Evolutionary conservation across 2,888 invertebrate species (phyloP), one percentile per base, ranked within the genome.

Genomic region (Rhamphomyia laevipes): DNA sequence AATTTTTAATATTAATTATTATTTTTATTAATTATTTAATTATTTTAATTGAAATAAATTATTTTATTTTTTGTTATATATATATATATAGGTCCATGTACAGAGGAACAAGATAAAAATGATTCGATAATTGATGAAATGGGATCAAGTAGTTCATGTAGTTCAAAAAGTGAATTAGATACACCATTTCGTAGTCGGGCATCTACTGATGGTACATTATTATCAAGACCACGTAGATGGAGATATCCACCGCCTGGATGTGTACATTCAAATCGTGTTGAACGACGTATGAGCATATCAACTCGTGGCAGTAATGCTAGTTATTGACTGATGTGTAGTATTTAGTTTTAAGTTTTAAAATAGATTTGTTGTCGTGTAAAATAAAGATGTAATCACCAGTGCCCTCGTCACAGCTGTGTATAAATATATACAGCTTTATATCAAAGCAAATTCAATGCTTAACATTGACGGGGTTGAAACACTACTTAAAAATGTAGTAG

Each of bases 201-300:
- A 42, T 85, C 83, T 54, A 87, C 87, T 0, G 86, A 86, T 64
- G 80, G 81, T 9, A 76, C 77, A 47, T 61, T 78, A 40, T 64
- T 68, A 45, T 81, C 82, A 16, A 73, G 77, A 12, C 80, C 80
- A 1, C 73, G 80, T 51, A 68, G 78, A 40, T 77, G 78, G 65
- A 72, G 81, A 5, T 76, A 74, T 59, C 74, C 74, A 18, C 74
- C 75, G 10, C 73, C 75, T 0, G 65, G 66, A 12, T 71, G 68
- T 21, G 57, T 68, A 44, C 70, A 70, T 53, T 73, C 76, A 2
- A 72, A 74, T 53, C 72, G 73, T 4, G 75, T 78, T 1, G 77
- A 79, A 44, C 73, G 86, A 33, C 73, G 86, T 53, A 85, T 86
- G 82, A 86, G 86, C 62, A 86, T 87, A 53, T 84, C 86, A 38